Base-by-base conservation (phyloP, 2,113 vertebrate genomes). In the Poeciliopsis turrubarensis region DNA sequence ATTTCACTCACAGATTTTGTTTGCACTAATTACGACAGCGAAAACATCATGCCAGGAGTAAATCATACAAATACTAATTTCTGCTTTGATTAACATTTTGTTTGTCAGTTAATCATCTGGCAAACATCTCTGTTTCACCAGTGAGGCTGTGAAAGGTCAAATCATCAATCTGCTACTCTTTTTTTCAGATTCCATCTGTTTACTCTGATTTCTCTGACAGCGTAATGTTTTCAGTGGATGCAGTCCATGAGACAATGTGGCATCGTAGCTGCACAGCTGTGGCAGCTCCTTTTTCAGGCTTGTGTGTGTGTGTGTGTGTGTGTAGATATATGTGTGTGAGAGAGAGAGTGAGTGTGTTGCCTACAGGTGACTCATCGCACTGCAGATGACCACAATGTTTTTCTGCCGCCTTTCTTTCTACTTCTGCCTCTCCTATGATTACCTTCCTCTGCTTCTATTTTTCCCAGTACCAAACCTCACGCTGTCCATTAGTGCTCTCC, bases 351-450 rank as follows among this genome's bases (percentile, higher is more conserved):
- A 84, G 87, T 83, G 86, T 89, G 68, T 82, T 92, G 85, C 90
- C 87, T 88, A 91, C 91, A 92, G 92, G 92, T 94, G 93, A 93
- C 92, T 94, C 93, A 94, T 93, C 91, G 87, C 87, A 88, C 92
- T 93, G 93, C 93, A 93, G 91, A 90, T 91, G 90, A 92, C 87
- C 92, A 91, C 89, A 89, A 89, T 92, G 82, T 91, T 85, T 87
- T 86, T 81, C 83, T 88, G 75, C 88, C 81, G 87, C 88, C 81
- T 89, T 83, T 86, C 68, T 80, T 83, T 89, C 81, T 85, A 61
- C 68, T 73, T 77, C 77, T 83, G 62, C 71, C 66, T 81, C 81
- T 82, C 54, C 70, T 73, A 22, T 71, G 60, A 75, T 76, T 87
- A 63, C 72, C 39, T 70, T 51, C 66, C 60, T 81, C 32, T 41